A percentile compares a stretch with the other conserved stretches of the same genome.
These are phyloP conservation scores for Rhineura floridana DNA, from an alignment of 2,113 vertebrate species.

Conservation along the genomic window DNA sequence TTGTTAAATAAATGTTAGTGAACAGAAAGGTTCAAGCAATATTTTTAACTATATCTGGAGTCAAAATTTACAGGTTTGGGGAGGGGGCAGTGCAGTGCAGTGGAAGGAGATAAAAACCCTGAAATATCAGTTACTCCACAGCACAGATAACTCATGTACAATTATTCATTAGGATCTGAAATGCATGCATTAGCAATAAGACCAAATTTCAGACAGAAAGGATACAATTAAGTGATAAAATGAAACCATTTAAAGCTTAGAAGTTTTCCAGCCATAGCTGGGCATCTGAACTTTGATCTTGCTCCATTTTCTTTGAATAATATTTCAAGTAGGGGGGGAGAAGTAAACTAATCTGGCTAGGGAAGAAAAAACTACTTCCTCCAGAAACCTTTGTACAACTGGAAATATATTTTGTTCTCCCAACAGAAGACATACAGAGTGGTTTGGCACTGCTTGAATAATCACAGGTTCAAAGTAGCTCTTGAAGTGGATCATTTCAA, in stretches of 20 bases:
- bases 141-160: conserved; percentile 20
- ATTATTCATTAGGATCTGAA: conserved; percentile 44
- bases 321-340: conserved; percentile 19
- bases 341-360: conserved; percentile 14
- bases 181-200: conserved; percentile 30
- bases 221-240: background rate
- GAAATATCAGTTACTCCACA: conserved; percentile 23
- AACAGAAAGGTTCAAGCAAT: conserved; percentile 11
- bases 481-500: background rate
- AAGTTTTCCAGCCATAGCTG: background rate
- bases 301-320: conserved; percentile 16
- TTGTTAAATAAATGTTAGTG: background rate
- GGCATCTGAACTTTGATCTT: conserved; percentile 3
- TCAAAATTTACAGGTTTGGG: background rate
- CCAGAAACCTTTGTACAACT: background rate
- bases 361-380: conserved; percentile 1
- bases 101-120: background rate
- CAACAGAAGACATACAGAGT: background rate
- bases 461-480: background rate
- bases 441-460: background rate
- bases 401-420: background rate
- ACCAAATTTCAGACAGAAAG: conserved; percentile 19
- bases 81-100: background rate
- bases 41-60: conserved; percentile 15
- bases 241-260: background rate